Percentiles rank a stretch among this genome's conserved stretches.
Conservation (phyloP, 2,113 vertebrate genomes). For the Pantherophis guttatus region DNA sequence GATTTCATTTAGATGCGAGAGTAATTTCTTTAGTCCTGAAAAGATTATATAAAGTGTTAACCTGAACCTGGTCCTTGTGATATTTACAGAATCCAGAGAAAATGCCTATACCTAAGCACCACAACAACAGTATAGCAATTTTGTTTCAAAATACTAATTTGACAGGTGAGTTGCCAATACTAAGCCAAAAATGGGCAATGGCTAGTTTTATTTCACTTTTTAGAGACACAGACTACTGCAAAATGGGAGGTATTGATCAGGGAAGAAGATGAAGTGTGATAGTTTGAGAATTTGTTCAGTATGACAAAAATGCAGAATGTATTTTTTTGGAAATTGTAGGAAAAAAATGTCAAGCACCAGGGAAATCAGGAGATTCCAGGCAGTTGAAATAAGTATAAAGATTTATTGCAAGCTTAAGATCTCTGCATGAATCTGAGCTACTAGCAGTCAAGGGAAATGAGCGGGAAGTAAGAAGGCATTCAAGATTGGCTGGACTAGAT, state of each 20-base stretch:
- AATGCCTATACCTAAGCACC: neutral
- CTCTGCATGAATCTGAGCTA: neutral
- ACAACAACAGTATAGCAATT: constrained; percentile 50
- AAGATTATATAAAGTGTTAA: neutral
- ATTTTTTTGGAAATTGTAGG: neutral
- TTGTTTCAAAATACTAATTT: constrained; percentile 66
- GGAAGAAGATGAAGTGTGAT: neutral
- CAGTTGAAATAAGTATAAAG: neutral
- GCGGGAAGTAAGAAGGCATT: neutral
- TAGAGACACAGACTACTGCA: constrained; percentile 43
- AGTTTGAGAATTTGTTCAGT: neutral
- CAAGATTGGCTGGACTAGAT: neutral
- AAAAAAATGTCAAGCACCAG: neutral
- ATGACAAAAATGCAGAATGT: neutral
- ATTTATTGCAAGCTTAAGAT: neutral
- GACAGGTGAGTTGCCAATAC: constrained; percentile 48
- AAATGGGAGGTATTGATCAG: neutral
- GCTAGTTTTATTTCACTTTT: constrained; percentile 20
- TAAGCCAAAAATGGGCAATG: constrained; percentile 49
- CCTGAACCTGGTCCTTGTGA: neutral
- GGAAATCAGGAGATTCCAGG: neutral
- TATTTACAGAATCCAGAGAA: neutral
- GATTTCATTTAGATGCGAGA: neutral
- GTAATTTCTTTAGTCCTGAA: neutral
- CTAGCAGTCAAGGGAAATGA: neutral